These are phyloP conservation scores for Heteropelma amictum DNA, from an alignment of 2,888 invertebrate species.

Conservation along the genomic window DNA sequence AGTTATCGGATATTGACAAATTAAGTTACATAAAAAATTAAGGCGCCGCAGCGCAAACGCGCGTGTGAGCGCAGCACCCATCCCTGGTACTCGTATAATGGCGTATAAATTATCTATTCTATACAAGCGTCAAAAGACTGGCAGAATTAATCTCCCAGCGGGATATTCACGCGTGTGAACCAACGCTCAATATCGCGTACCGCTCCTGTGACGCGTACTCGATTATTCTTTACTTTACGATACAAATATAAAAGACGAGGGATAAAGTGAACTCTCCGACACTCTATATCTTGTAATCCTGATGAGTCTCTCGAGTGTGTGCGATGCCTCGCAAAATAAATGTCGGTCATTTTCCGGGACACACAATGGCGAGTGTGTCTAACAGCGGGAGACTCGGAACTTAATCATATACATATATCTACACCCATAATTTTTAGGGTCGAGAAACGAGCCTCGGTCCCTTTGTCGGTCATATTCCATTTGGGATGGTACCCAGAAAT, in stretches of 20 bases:
- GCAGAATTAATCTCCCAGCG: slow-evolving; percentile 29
- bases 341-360: slow-evolving; percentile 59
- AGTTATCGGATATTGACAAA: too few relatives aligned
- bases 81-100: too few relatives aligned
- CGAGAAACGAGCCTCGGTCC: slow-evolving; percentile 15
- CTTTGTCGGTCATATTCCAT: slow-evolving; percentile 11
- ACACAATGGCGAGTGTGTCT: too few relatives aligned
- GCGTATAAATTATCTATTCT: background rate
- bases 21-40: too few relatives aligned
- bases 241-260: slow-evolving; percentile 20
- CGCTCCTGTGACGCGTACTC: slow-evolving; percentile 10
- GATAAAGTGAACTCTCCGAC: slow-evolving; percentile 2
- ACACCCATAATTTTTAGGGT: slow-evolving; percentile 49
- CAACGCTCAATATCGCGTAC: slow-evolving; percentile 9
- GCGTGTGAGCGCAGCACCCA: too few relatives aligned
- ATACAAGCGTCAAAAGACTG: slow-evolving; percentile 1
- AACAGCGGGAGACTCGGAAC: slow-evolving; percentile 27
- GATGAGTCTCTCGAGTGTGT: background rate
- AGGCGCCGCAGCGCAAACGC: too few relatives aligned
- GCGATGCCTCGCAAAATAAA: slow-evolving; percentile 56
- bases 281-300: slow-evolving; percentile 47
- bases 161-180: slow-evolving; percentile 37
- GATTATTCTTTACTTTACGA: slow-evolving; percentile 19
- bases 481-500: background rate
- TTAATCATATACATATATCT: slow-evolving; percentile 8